Base-by-base conservation (phyloP, 2,888 invertebrate species). In the Embidobia sp. region DNA sequence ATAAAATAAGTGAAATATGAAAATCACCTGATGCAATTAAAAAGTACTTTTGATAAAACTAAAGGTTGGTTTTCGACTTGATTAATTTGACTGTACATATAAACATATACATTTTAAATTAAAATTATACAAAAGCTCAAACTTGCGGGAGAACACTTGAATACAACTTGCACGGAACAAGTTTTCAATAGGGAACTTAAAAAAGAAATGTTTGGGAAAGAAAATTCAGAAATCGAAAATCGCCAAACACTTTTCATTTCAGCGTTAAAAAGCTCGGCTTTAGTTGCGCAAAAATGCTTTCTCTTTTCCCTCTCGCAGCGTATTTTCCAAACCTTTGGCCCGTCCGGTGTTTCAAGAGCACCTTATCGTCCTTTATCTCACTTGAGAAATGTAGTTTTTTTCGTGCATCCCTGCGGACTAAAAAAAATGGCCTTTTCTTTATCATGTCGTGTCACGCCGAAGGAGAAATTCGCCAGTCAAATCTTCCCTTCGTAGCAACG, bases 321-420 rank as follows among this genome's bases (percentile, higher is more conserved):
- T 57, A 57, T 69, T 70, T 55, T 33, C 61, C 48, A 55, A 69
- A 69, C 49, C 57, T 63, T 55, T 46, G 57, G 59, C 53, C 64
- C 59, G 72, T 61, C 35, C 46, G 51, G 46, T 76, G 63, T 76
- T 64, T 70, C 53, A 57, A 64, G 64, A 70, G 70, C 59, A 53
- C 59, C 66, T 77, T 77, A 67, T 64, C 69, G 69, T 49, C 69
- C 51, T 66, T 57, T 31, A 66, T 70, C 48, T 59, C 53, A 51
- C 70, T 73, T 49, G 61, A 53, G 48, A 72, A 61, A 77, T 51
- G 57, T 57, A 29, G 22, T n/a, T 55, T 44, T 69, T 27, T 49
- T 10, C 19, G 16, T 33, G n/a, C 7, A 19, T 37, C 16, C 55
- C 49, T 31, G 18, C 26, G 26, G 46, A 57, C 42, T 27, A 44